These are phyloP conservation scores for Gymnorhina tibicen DNA, from an alignment of 2,113 vertebrate species.

Conservation along the genomic window DNA sequence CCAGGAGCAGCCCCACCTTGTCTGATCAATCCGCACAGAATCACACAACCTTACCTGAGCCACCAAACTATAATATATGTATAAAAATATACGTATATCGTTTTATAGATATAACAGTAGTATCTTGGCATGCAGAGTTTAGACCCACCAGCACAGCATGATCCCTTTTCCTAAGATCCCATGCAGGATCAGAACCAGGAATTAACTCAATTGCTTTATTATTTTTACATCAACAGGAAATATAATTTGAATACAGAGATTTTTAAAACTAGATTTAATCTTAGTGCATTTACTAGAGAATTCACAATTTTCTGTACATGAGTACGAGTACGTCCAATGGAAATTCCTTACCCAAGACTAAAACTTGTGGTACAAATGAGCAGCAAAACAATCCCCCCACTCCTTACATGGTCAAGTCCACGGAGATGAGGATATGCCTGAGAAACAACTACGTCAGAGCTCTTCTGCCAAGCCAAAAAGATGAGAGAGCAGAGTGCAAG, in stretches of 20 bases:
- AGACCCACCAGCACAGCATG: background rate
- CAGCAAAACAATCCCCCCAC: background rate
- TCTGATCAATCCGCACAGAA: background rate
- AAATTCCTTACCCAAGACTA: background rate
- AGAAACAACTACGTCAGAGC: background rate
- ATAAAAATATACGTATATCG: background rate
- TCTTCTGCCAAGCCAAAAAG: background rate
- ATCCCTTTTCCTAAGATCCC: background rate
- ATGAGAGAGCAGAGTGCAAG: background rate
- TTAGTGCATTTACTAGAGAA: background rate
- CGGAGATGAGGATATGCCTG: background rate
- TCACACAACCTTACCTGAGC: background rate
- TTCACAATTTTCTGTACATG: background rate
- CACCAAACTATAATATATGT: background rate
- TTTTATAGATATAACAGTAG: background rate
- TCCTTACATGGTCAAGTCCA: background rate
- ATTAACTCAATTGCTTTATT: constrained; percentile 21
- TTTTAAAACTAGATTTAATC: constrained; percentile 18
- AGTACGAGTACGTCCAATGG: background rate
- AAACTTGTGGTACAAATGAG: background rate
- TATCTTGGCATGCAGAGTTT: accelerated
- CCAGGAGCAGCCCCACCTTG: background rate
- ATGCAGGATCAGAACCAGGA: background rate
- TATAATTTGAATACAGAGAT: background rate
- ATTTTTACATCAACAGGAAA: constrained; percentile 6